phyloP scores from a whole-genome alignment of 1,140 invertebrate species.

The Sarcophaga bullata region DNA sequence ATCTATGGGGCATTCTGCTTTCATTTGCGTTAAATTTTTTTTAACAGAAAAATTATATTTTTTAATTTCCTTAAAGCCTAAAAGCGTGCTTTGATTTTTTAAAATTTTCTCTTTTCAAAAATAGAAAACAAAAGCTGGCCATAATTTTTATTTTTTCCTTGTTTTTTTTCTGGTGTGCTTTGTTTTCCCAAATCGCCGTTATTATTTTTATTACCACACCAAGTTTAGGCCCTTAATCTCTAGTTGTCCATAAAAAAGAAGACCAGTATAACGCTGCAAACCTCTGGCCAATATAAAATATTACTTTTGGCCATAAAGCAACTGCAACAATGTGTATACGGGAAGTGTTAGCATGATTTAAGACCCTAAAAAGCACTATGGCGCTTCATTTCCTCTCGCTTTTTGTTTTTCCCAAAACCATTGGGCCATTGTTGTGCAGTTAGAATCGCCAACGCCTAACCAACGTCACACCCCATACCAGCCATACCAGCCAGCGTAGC shows the following conservation, averaged over 20 bases:
- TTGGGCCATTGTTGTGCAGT: no score
- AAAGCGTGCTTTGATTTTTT: background rate
- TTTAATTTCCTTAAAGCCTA: background rate
- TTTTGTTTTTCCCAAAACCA: no score
- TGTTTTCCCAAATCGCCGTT: no score
- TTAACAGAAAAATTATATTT: background rate
- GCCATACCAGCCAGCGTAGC: no score
- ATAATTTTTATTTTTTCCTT: background rate
- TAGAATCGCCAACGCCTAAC: background rate
- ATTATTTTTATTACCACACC: no score
- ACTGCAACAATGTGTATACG: background rate
- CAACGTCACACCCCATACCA: no score
- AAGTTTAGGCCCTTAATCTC: conserved; percentile 12
- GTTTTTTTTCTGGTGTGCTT: no score
- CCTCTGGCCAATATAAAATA: background rate
- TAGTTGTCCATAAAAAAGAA: background rate
- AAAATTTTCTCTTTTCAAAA: background rate
- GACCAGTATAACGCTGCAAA: no score
- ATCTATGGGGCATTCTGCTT: no score
- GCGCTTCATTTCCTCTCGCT: background rate
- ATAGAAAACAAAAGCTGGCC: background rate
- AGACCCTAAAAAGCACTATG: background rate
- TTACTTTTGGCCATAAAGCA: background rate
- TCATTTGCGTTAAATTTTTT: no score
- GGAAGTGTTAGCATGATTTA: conserved; percentile 21